These are phyloP conservation scores for Trichogramma dendrolimi DNA, from an alignment of 2,888 invertebrate genomes.

Conservation along the genomic window DNA sequence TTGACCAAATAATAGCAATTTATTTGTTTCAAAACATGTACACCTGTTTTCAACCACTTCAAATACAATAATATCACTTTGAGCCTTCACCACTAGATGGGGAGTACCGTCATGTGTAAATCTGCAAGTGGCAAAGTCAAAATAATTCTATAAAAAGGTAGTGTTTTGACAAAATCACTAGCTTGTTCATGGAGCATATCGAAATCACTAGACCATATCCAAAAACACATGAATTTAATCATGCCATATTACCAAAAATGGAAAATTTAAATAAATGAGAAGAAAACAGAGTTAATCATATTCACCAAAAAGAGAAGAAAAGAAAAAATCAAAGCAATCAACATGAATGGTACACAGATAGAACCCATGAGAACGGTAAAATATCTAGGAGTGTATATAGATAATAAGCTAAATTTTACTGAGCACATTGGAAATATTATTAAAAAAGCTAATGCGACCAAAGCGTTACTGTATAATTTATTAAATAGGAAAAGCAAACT, in stretches of 20 bases:
- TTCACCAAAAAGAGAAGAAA: not conserved
- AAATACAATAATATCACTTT: too few relatives aligned
- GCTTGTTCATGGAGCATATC: too few relatives aligned
- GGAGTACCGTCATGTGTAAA: too few relatives aligned
- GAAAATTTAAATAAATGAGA: constrained; percentile 9
- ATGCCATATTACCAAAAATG: not conserved
- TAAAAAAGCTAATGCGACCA: constrained; percentile 19
- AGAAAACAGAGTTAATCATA: constrained; percentile 8
- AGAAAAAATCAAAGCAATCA: constrained; percentile 7
- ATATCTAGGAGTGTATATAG: constrained; percentile 30
- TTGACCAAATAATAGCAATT: too few relatives aligned
- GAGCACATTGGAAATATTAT: constrained; percentile 9
- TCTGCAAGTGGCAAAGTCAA: too few relatives aligned
- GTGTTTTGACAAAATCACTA: too few relatives aligned
- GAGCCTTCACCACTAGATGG: too few relatives aligned
- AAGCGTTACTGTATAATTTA: constrained; percentile 20
- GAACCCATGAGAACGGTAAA: constrained; percentile 13
- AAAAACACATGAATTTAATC: not conserved
- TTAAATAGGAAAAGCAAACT: constrained; percentile 14
- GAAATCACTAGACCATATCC: not conserved
- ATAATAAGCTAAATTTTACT: constrained; percentile 15
- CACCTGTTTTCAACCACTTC: too few relatives aligned
- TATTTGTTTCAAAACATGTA: too few relatives aligned
- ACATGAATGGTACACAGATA: constrained; percentile 8
- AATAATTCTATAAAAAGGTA: too few relatives aligned